Conservation (phyloP, 1,140 invertebrate species). For the Acarapis woodi region DNA sequence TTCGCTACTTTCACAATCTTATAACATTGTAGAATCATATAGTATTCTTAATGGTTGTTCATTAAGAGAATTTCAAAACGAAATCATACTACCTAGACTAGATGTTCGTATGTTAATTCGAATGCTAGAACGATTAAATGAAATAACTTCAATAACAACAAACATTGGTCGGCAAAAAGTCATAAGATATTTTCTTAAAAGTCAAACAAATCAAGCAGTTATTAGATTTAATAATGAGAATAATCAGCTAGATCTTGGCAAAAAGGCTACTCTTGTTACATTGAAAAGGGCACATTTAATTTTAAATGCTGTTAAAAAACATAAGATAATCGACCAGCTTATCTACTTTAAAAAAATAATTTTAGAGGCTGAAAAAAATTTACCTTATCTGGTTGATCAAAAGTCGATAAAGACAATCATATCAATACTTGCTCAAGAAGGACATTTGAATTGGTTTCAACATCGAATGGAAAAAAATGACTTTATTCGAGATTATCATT, state of each 20-base stretch:
- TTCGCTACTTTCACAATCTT: constrained; percentile 21
- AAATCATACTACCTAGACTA: constrained; percentile 23
- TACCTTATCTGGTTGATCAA: constrained; percentile 25
- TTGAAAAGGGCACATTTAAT: constrained; percentile 28
- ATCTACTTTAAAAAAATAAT: constrained; percentile 26
- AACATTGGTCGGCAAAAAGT: constrained; percentile 25
- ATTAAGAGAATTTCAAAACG: constrained; percentile 19
- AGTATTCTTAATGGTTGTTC: constrained; percentile 20
- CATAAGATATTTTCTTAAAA: constrained; percentile 17
- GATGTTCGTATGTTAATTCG: constrained; percentile 22
- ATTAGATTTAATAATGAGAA: constrained; percentile 2
- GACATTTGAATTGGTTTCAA: constrained; percentile 27
- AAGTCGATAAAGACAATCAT: constrained; percentile 28
- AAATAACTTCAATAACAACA: constrained; percentile 22
- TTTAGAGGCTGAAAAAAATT: constrained; percentile 23
- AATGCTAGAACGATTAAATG: constrained; percentile 19
- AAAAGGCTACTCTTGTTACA: constrained; percentile 19
- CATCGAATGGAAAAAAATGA: constrained; percentile 22
- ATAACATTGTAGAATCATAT: constrained; percentile 18
- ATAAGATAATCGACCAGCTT: constrained; percentile 26
- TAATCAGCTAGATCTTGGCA: constrained; percentile 6
- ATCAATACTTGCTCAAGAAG: constrained; percentile 23
- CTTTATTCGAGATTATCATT: constrained; percentile 21
- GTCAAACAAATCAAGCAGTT: constrained; percentile 6
- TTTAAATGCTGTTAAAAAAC: constrained; percentile 23